Percentiles rank a stretch among this genome's conserved stretches.
These are phyloP conservation scores for Sylvilagus bachmani DNA, from an alignment of 2,113 vertebrate species.

Conservation along the genomic window DNA sequence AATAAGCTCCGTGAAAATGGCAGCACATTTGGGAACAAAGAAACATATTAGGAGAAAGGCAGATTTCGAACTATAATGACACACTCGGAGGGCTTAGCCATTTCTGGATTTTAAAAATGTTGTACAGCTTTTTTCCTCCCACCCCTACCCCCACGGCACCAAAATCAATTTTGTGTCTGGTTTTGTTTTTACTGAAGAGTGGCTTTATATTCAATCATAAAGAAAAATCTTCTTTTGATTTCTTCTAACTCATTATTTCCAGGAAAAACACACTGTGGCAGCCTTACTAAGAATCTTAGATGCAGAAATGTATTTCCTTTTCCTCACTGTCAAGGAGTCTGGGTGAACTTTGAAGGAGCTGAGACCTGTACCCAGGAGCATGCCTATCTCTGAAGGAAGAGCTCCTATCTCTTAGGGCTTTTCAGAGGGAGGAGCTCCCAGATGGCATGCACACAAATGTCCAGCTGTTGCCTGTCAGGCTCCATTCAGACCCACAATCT, in stretches of 20 bases:
- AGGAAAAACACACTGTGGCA: background rate
- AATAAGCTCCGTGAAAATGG: constrained; percentile 34
- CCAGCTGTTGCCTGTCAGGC: background rate
- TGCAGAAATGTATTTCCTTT: background rate
- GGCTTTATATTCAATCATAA: constrained; percentile 50
- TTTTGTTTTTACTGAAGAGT: background rate
- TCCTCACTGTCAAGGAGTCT: background rate
- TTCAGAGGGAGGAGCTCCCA: background rate
- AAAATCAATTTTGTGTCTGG: constrained; percentile 41
- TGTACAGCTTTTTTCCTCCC: background rate
- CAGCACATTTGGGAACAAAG: background rate
- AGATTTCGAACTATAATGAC: background rate
- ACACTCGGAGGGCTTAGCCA: background rate
- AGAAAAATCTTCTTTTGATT: constrained; percentile 51
- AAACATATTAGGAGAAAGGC: constrained; percentile 23
- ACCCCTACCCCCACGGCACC: background rate
- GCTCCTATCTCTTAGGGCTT: background rate
- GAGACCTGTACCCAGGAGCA: background rate
- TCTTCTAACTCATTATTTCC: constrained; percentile 26
- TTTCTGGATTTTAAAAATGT: constrained; percentile 39
- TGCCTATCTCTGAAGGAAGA: background rate
- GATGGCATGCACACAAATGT: too few species aligned
- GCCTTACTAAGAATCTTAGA: background rate
- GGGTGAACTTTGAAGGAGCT: background rate
- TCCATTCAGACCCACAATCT: background rate